Percentiles rank a stretch among this genome's conserved stretches.
phyloP scores from a whole-genome alignment of 2,888 invertebrate genomes.

The Cantharis flavilabris region DNA sequence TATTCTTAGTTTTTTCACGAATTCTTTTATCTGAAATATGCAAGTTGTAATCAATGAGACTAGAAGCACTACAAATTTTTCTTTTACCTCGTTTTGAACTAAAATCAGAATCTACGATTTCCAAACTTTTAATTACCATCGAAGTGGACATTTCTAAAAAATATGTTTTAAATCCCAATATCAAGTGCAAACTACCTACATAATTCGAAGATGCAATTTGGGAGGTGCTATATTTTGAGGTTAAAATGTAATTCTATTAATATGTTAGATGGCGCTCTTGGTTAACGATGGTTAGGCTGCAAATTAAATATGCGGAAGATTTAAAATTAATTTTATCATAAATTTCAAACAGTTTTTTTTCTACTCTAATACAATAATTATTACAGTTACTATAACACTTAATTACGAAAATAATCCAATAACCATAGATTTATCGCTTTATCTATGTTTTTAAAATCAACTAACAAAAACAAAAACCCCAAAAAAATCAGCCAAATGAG shows the following conservation, averaged over 20 bases:
- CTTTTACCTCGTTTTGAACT: slow-evolving; percentile 25
- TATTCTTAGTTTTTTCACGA: slow-evolving; percentile 24
- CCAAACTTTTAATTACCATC: slow-evolving; percentile 48
- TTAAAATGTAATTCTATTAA: neutral
- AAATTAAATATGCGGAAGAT: too few species aligned
- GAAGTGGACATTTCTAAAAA: slow-evolving; percentile 46
- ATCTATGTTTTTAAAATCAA: too few species aligned
- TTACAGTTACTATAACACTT: too few species aligned
- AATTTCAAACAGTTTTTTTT: too few species aligned
- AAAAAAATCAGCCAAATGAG: too few species aligned
- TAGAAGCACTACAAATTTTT: neutral
- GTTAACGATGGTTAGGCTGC: too few species aligned
- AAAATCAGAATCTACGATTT: slow-evolving; percentile 46
- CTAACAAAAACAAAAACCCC: too few species aligned
- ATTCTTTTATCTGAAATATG: neutral
- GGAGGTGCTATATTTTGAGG: neutral
- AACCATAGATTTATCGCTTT: too few species aligned
- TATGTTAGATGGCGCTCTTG: neutral
- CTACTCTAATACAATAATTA: too few species aligned
- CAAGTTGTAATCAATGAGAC: neutral
- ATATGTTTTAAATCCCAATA: neutral
- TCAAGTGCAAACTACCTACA: neutral
- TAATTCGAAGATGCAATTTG: neutral
- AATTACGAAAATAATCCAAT: too few species aligned
- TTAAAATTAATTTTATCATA: too few species aligned